phyloP scores from a whole-genome alignment of 2,888 invertebrate species.

The Parnassius mnemosyne region DNA sequence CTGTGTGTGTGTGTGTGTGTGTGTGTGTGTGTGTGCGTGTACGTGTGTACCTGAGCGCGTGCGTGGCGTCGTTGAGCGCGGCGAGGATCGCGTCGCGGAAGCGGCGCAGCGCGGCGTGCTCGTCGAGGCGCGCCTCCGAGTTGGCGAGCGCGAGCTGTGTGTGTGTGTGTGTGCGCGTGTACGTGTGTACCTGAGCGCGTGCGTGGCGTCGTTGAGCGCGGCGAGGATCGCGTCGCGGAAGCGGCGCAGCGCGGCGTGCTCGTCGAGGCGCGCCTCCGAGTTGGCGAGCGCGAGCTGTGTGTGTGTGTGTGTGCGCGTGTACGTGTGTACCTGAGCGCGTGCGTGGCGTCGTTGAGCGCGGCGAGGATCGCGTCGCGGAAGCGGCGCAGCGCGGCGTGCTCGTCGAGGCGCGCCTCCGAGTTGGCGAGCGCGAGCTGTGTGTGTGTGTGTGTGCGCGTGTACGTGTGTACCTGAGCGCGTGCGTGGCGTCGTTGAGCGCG shows the following conservation, averaged over 20 bases:
- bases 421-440: conserved; percentile 91
- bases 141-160: conserved; percentile 91
- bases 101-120: conserved; percentile 90
- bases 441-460: too few relatives aligned
- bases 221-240: conserved; percentile 93
- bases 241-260: conserved; percentile 90
- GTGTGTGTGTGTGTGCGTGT: too few relatives aligned
- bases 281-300: conserved; percentile 91
- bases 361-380: conserved; percentile 93
- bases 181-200: conserved; percentile 82
- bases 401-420: conserved; percentile 94
- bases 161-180: too few relatives aligned
- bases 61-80: conserved; percentile 92
- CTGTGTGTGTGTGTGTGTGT: too few relatives aligned
- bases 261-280: conserved; percentile 94
- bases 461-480: conserved; percentile 82
- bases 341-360: conserved; percentile 92
- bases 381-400: conserved; percentile 90
- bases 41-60: conserved; percentile 82
- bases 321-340: conserved; percentile 82
- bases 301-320: too few relatives aligned
- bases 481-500: conserved; percentile 92
- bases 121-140: conserved; percentile 94
- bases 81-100: conserved; percentile 93
- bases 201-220: conserved; percentile 92